phyloP scores from a whole-genome alignment of 2,113 vertebrate genomes.

The Opisthocomus hoazin region DNA sequence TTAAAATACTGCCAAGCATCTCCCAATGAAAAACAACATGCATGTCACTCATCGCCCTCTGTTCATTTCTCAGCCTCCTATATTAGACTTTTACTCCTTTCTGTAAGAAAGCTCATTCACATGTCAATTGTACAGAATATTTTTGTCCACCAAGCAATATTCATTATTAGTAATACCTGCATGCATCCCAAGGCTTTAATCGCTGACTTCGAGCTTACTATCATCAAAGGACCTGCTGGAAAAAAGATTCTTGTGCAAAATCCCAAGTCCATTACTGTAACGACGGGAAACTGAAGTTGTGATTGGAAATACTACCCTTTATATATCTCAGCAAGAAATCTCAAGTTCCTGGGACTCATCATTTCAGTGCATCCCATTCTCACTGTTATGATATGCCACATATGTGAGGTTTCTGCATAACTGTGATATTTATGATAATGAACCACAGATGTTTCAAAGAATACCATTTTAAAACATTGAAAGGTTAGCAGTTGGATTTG shows the following conservation, averaged over 20 bases:
- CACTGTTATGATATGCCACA: not conserved
- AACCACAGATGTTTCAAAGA: constrained; percentile 52
- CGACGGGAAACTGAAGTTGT: not conserved
- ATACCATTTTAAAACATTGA: constrained; percentile 26
- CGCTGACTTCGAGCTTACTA: not conserved
- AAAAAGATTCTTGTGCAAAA: not conserved
- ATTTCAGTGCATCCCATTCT: not conserved
- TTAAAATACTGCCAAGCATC: constrained; percentile 40
- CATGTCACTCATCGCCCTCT: not conserved
- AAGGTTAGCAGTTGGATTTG: constrained; percentile 30
- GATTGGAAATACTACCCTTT: not conserved
- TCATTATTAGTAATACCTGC: not conserved
- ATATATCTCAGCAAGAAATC: not conserved
- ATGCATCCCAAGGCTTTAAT: not conserved
- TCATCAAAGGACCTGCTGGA: not conserved
- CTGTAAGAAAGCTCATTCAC: not conserved
- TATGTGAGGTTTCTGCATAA: constrained; percentile 13
- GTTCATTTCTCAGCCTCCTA: constrained; percentile 34
- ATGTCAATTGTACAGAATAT: not conserved
- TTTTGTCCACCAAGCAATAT: not conserved
- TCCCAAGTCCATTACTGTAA: not conserved
- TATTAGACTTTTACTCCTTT: not conserved
- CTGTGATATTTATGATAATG: constrained; percentile 60
- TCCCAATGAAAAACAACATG: constrained; percentile 25
- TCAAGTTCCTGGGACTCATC: not conserved